Conservation (phyloP, 2,888 invertebrate species). For the Branchipolynoe longqiensis region DNA sequence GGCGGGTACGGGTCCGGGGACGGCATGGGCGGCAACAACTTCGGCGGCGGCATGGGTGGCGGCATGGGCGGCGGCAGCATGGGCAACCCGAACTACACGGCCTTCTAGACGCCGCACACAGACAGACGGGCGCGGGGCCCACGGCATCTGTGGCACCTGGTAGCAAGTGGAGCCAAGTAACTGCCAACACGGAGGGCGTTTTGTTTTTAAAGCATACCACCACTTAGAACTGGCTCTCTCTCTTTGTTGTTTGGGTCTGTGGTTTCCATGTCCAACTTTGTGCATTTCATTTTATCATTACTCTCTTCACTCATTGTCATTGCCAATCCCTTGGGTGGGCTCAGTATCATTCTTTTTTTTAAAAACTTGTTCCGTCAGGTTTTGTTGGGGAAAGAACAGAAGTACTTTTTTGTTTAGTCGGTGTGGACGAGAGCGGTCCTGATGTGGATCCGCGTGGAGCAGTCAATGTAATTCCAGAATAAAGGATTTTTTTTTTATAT, state of each 20-base stretch:
- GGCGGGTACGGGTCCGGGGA: constrained; percentile 47
- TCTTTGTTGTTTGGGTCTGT: no score
- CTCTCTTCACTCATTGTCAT: background rate
- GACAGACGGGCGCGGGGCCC: no score
- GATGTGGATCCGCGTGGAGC: background rate
- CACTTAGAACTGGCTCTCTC: no score
- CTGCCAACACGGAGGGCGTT: no score
- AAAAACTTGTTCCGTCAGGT: no score
- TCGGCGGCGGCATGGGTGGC: constrained; percentile 49
- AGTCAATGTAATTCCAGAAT: background rate
- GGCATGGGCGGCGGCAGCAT: constrained; percentile 52
- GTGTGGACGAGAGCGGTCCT: background rate
- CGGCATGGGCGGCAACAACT: constrained; percentile 56
- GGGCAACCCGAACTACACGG: constrained; percentile 63
- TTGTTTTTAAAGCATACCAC: no score
- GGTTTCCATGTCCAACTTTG: background rate
- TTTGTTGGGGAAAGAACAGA: background rate
- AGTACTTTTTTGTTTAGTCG: background rate
- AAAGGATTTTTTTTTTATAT: background rate
- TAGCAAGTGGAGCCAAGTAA: no score
- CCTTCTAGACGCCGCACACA: no score
- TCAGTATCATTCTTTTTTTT: background rate
- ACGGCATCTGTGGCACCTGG: no score
- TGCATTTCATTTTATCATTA: constrained; percentile 39
- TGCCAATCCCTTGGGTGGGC: background rate